Percentiles rank a stretch among this genome's conserved stretches.
phyloP scores from a whole-genome alignment of 2,113 vertebrate species.

The Phalacrocorax brasilianus region DNA sequence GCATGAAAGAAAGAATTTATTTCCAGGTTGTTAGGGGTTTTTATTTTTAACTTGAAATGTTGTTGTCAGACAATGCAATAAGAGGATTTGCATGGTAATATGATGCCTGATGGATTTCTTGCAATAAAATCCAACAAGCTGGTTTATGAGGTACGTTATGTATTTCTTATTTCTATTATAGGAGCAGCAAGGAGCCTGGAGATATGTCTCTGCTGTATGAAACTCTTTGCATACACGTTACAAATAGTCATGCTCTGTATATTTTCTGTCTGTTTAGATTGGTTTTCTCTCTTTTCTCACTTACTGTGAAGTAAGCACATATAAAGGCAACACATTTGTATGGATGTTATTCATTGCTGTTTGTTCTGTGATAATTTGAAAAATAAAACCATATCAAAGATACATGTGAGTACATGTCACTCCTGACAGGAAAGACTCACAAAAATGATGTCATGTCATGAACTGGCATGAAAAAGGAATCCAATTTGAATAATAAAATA shows the following conservation, averaged over 20 bases:
- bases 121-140: slow-evolving; percentile 46
- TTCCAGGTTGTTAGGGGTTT: background rate
- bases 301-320: background rate
- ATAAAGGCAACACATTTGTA: background rate
- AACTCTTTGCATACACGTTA: background rate
- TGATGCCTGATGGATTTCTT: slow-evolving; percentile 46
- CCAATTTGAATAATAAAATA: slow-evolving; percentile 49
- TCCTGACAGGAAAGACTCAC: background rate
- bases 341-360: background rate
- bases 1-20: background rate
- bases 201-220: background rate
- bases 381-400: background rate
- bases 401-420: background rate
- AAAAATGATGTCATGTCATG: background rate
- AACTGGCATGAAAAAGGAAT: slow-evolving; percentile 1
- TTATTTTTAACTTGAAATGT: background rate
- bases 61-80: slow-evolving; percentile 34
- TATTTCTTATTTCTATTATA: slow-evolving; percentile 32
- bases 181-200: background rate
- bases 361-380: slow-evolving; percentile 6
- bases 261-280: slow-evolving; percentile 14
- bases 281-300: background rate
- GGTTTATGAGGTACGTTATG: slow-evolving; percentile 41
- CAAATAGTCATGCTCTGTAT: background rate
- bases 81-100: slow-evolving; percentile 55